phyloP scores from a whole-genome alignment of 2,888 invertebrate species.

The Tachina lurida region DNA sequence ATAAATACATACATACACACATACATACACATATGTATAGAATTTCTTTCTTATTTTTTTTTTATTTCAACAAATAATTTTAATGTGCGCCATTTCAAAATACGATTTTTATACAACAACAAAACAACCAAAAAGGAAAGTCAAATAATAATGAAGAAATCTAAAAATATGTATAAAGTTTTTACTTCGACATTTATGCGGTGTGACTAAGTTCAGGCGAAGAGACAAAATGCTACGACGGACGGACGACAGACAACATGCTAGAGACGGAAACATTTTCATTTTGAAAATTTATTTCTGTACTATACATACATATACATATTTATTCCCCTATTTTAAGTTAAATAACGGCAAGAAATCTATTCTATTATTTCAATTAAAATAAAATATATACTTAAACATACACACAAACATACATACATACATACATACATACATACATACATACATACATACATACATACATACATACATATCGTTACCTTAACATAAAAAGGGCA shows the following conservation, averaged over 20 bases:
- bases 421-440: too few relatives aligned
- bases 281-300: constrained; percentile 42
- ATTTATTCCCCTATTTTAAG: background rate
- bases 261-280: constrained; percentile 36
- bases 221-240: constrained; percentile 10
- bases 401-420: too few relatives aligned
- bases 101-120: constrained; percentile 38
- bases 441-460: too few relatives aligned
- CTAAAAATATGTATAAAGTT: constrained; percentile 56
- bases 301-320: background rate
- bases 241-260: constrained; percentile 13
- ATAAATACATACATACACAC: constrained; percentile 21
- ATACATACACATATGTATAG: background rate
- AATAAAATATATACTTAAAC: background rate
- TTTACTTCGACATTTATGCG: constrained; percentile 59
- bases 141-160: constrained; percentile 42
- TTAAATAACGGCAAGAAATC: constrained; percentile 45
- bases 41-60: constrained; percentile 9
- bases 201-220: constrained; percentile 16
- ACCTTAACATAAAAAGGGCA: too few relatives aligned
- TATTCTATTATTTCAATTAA: constrained; percentile 56
- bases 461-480: too few relatives aligned
- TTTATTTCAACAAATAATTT: constrained; percentile 62
- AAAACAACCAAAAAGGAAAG: background rate
- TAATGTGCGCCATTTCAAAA: constrained; percentile 67